Base-by-base conservation (phyloP, 2,888 invertebrate species). In the Drosophila eohydei region DNA sequence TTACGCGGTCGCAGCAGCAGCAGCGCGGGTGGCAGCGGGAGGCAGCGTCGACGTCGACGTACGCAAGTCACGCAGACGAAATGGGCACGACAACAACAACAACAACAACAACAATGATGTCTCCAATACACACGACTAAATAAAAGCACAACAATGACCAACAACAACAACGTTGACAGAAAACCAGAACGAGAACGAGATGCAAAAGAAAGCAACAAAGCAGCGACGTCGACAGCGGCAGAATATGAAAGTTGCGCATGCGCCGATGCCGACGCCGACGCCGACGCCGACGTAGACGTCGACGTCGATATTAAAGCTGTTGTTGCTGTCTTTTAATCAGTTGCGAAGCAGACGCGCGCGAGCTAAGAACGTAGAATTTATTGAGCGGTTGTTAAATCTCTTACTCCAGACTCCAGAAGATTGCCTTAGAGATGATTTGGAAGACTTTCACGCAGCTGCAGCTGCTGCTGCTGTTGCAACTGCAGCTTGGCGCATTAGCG, bases 161-260 rank as follows among this genome's bases (percentile, higher is more conserved):
- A 55, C 46, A 55, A 60, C 48, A 55, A 66, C 59, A 63, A 66
- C 41, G 7, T 11, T 12, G 21, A 58, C 58, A 58, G 38, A 8
- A 64, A 72, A 83, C 85, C 73, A 89, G 84, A 88, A 89, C 76
- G 71, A 80, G 86, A 85, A 88, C 76, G 68, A 83, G 83, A 68
- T 74, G 74, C 75, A 83, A 73, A 88, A 85, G 83, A 83, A 88
- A 88, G 83, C 82, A 63, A 67, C 38, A 59, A 40, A 67, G 66
- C 75, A 66, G 60, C 60, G 54, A 41, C 63, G 63, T 52, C 54
- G 62, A 55, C 54, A 40, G 14, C 46, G 54, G 28, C 50, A 51
- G 78, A 88, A 86, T 88, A 82, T 78, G 84, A 88, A 87, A 89
- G 88, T 82, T 81, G 85, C 85, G 89, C 88, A 75, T 84, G 88